Percentiles rank a stretch among this genome's conserved stretches.
phyloP scores from a whole-genome alignment of 2,113 vertebrate genomes.

The Amblyornis subalaris region DNA sequence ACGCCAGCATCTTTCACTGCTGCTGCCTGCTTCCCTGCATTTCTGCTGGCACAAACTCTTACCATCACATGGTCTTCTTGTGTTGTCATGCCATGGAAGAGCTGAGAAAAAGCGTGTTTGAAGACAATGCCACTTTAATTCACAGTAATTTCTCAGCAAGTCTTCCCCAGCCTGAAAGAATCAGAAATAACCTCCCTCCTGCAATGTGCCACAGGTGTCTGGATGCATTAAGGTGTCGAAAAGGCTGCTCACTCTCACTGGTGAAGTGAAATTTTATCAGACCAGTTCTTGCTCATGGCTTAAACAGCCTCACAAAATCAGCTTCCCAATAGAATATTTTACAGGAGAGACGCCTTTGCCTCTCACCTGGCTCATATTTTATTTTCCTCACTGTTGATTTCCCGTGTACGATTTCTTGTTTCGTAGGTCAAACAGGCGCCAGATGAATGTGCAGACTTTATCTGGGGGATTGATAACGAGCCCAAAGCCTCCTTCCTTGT shows the following conservation, averaged over 20 bases:
- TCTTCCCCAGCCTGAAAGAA: neutral
- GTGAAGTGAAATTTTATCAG: neutral
- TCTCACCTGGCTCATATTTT: neutral
- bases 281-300: neutral
- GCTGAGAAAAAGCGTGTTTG: neutral
- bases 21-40: neutral
- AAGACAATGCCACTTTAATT: neutral
- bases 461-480: constrained; percentile 13
- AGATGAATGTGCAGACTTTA: constrained; percentile 43
- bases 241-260: accelerated
- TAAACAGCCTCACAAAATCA: neutral
- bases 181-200: neutral
- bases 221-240: neutral
- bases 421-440: constrained; percentile 31
- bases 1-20: neutral
- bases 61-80: neutral
- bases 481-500: neutral
- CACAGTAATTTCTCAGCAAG: neutral
- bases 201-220: neutral
- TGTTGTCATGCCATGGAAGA: neutral
- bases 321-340: neutral
- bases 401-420: neutral
- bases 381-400: neutral
- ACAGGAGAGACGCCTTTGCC: neutral
- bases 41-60: neutral